A percentile compares a stretch with the other conserved stretches of the same genome.
Evolutionary conservation across 2,113 vertebrate species (phyloP).

Genomic region (Dasypus novemcinctus): DNA sequence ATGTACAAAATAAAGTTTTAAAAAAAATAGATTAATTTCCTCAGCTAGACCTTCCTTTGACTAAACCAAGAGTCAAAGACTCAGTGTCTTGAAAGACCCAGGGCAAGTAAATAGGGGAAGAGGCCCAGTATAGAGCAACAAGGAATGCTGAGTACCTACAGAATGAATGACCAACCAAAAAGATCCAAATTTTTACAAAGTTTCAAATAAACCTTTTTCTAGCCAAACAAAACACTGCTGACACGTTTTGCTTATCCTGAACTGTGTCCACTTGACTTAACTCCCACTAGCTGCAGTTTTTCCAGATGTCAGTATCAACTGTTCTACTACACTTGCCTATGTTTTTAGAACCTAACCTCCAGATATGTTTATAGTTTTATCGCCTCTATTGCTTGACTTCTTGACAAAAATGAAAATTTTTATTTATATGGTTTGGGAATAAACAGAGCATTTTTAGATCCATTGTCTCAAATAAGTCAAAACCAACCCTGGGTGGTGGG

Average conservation of each 20-base stretch:
- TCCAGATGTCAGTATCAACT: neutral
- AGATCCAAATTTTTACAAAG: neutral
- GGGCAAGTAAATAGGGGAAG: neutral
- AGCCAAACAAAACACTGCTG: conserved; percentile 5
- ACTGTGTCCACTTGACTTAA: neutral
- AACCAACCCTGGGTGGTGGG: neutral
- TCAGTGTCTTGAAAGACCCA: neutral
- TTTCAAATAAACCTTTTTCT: neutral
- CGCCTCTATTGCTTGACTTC: neutral
- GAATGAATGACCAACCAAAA: neutral
- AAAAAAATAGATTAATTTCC: conserved; percentile 9
- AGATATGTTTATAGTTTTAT: neutral
- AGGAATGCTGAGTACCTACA: neutral
- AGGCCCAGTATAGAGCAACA: neutral
- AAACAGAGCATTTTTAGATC: neutral
- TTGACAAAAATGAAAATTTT: conserved; percentile 5
- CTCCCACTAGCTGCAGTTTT: neutral
- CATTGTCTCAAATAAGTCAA: neutral
- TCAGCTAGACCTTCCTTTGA: conserved; percentile 26
- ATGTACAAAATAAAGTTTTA: no score
- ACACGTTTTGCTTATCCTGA: neutral
- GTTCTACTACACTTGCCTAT: neutral
- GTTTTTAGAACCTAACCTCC: neutral
- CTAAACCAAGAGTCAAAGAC: conserved; percentile 7
- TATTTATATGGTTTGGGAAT: conserved; percentile 5